These are phyloP conservation scores for Cydia splendana DNA, from an alignment of 1,140 invertebrate genomes.

Conservation along the genomic window DNA sequence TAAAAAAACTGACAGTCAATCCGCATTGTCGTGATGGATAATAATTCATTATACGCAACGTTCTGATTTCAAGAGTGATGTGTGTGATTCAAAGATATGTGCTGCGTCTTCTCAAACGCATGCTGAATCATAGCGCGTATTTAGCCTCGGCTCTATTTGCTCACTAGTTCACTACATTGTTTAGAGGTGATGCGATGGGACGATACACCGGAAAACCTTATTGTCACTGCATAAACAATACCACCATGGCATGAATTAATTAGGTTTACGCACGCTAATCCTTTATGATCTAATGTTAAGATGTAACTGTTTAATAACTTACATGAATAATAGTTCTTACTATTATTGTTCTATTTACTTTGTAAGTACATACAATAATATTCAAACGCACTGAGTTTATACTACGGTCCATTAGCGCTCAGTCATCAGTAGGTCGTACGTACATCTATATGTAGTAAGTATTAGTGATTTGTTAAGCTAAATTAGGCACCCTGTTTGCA, in stretches of 20 bases:
- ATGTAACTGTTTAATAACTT: neutral
- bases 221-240: conserved; percentile 18
- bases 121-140: conserved; percentile 49
- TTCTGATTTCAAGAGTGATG: neutral
- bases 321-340: neutral
- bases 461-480: too few species aligned
- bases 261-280: neutral
- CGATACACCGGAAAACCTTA: conserved; percentile 27
- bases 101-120: conserved; percentile 11
- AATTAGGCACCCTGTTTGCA: too few species aligned
- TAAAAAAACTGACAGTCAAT: too few species aligned
- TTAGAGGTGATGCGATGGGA: conserved; percentile 40
- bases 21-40: too few species aligned
- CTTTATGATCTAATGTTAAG: conserved; percentile 9
- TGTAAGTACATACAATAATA: neutral
- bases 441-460: too few species aligned
- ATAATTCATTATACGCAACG: neutral
- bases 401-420: too few species aligned
- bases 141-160: conserved; percentile 47
- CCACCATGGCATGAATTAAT: conserved; percentile 13
- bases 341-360: neutral
- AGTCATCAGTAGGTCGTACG: too few species aligned
- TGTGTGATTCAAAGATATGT: conserved; percentile 1
- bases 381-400: neutral
- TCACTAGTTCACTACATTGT: conserved; percentile 47